Evolutionary conservation across 2,888 invertebrate species (phyloP).

Genomic region (Netelia melanura): DNA sequence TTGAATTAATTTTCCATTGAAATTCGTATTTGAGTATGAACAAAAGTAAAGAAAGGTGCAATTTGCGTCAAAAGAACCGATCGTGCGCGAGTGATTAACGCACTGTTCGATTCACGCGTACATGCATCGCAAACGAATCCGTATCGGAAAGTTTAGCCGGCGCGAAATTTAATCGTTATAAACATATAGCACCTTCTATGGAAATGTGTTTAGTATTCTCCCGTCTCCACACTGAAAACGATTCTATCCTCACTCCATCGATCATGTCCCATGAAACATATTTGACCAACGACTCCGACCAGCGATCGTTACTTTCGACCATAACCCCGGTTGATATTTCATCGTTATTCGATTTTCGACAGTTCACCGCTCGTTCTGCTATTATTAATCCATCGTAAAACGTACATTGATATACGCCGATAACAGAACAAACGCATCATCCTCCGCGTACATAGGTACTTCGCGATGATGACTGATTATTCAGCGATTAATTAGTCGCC

Average conservation of each 20-base stretch:
- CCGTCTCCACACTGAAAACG: not conserved
- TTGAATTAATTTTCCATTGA: too few relatives aligned
- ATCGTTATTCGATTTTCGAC: conserved; percentile 29
- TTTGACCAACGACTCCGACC: not conserved
- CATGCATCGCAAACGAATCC: too few relatives aligned
- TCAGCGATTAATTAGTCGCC: conserved; percentile 9
- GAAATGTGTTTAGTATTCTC: not conserved
- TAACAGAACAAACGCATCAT: not conserved
- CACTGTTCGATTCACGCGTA: too few relatives aligned
- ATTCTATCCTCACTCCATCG: not conserved
- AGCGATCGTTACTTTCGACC: conserved; percentile 12
- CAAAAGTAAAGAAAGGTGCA: too few relatives aligned
- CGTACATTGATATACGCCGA: not conserved
- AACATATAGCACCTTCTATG: not conserved
- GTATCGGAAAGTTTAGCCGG: not conserved
- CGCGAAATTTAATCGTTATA: not conserved
- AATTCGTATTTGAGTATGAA: too few relatives aligned
- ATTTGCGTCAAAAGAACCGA: too few relatives aligned
- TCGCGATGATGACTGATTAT: conserved; percentile 14
- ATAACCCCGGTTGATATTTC: conserved; percentile 2
- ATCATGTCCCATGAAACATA: not conserved
- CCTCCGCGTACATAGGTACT: not conserved
- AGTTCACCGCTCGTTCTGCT: not conserved
- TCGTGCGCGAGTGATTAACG: too few relatives aligned
- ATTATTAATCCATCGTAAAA: conserved; percentile 19